Percentiles rank a stretch among this genome's conserved stretches.
Conservation (phyloP, 53 echinoderm and acorn worm genomes). For the Luidia sarsii region DNA sequence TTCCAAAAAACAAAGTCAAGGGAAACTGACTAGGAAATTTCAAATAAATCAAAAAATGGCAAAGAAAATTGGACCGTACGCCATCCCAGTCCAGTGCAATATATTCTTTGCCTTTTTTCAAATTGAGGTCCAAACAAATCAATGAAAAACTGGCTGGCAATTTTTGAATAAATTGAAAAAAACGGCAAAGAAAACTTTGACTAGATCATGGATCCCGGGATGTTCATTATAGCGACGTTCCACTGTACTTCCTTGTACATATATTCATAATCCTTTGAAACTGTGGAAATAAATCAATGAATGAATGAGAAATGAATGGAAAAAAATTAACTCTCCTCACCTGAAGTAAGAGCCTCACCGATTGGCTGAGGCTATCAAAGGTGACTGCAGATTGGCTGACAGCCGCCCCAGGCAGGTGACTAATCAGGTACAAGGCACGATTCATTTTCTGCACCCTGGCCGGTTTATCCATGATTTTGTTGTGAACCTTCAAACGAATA, state of each 20-base stretch:
- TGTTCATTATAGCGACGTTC: no score
- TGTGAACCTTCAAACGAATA: no score
- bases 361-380: slow-evolving; percentile 62
- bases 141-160: no score
- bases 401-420: slow-evolving; percentile 57
- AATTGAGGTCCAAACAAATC: neutral
- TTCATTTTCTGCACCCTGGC: slow-evolving; percentile 34
- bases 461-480: slow-evolving; percentile 53
- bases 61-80: no score
- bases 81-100: no score
- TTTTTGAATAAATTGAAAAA: no score
- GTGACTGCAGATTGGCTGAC: slow-evolving; percentile 56
- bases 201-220: no score
- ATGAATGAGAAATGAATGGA: neutral
- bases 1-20: no score
- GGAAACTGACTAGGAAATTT: no score
- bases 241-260: neutral
- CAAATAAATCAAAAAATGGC: no score
- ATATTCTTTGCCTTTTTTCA: neutral
- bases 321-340: slow-evolving; percentile 41
- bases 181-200: no score
- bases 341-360: slow-evolving; percentile 68
- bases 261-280: neutral
- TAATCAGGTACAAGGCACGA: slow-evolving; percentile 58
- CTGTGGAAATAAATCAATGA: no score